These are phyloP conservation scores for Drosophila macrothrix DNA, from an alignment of 2,888 invertebrate species.

Conservation along the genomic window DNA sequence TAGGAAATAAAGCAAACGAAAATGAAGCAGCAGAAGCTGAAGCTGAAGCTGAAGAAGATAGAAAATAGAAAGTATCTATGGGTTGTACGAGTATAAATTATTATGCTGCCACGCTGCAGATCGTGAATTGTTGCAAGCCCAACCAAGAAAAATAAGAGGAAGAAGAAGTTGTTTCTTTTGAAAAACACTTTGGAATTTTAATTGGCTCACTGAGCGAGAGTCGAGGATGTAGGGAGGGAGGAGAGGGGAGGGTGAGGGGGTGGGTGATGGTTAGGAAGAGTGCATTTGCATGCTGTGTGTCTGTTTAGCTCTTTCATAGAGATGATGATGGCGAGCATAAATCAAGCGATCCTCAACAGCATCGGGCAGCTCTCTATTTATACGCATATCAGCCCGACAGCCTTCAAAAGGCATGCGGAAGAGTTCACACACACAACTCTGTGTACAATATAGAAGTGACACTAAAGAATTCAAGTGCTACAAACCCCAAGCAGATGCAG, in stretches of 20 bases:
- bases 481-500: conserved; percentile 22
- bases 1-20: conserved; percentile 64
- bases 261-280: background rate
- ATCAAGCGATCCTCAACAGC: conserved; percentile 59
- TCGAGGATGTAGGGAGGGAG: too few species aligned
- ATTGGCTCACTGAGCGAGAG: conserved; percentile 49
- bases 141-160: background rate
- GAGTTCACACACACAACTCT: conserved; percentile 39
- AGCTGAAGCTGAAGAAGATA: background rate
- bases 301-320: conserved; percentile 36
- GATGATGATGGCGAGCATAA: conserved; percentile 40
- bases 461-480: conserved; percentile 14
- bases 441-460: conserved; percentile 9
- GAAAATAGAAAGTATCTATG: conserved; percentile 64
- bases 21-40: conserved; percentile 15
- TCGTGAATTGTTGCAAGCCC: conserved; percentile 42
- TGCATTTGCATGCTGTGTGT: conserved; percentile 33
- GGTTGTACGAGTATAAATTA: conserved; percentile 66
- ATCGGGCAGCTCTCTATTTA: conserved; percentile 6
- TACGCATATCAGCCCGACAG: conserved; percentile 16
- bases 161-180: conserved; percentile 13
- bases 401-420: conserved; percentile 48
- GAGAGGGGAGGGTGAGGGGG: background rate
- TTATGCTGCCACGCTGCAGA: conserved; percentile 38
- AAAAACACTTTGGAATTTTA: conserved; percentile 68